Conservation (phyloP, 2,888 invertebrate species). For the Dicyrtomina minuta region DNA sequence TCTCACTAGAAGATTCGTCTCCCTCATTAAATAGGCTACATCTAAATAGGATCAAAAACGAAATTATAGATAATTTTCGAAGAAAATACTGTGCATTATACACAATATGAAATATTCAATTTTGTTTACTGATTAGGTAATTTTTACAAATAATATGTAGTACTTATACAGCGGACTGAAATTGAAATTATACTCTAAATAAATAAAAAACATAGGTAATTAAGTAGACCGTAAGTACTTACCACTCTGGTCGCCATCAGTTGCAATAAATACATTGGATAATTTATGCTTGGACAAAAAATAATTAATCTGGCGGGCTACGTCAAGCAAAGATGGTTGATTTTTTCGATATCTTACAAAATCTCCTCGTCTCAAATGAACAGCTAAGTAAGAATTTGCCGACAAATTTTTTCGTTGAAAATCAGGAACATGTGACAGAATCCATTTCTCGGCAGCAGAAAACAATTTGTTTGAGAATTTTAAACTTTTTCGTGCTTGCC, state of each 20-base stretch:
- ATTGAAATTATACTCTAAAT: too few species aligned
- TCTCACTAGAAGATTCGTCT: too few species aligned
- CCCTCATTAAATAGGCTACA: too few species aligned
- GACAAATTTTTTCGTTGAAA: not conserved
- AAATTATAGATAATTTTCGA: too few species aligned
- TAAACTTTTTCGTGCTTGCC: constrained; percentile 89
- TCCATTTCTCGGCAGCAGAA: constrained; percentile 64
- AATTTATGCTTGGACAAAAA: constrained; percentile 64
- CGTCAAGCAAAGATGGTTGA: constrained; percentile 58
- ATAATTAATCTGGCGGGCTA: constrained; percentile 71
- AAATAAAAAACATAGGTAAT: not conserved
- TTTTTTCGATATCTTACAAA: constrained; percentile 73
- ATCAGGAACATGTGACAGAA: not conserved
- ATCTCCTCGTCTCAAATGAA: constrained; percentile 86
- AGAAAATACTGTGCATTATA: too few species aligned
- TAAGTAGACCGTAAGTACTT: too few species aligned
- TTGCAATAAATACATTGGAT: constrained; percentile 72
- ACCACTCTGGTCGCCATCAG: constrained; percentile 66
- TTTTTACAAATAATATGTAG: too few species aligned
- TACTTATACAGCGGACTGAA: too few species aligned
- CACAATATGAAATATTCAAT: too few species aligned
- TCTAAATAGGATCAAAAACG: too few species aligned
- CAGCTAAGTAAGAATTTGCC: constrained; percentile 63
- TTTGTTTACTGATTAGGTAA: too few species aligned
- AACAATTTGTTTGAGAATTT: constrained; percentile 73